Conservation (phyloP, 2,113 vertebrate genomes). For the Xenopus laevis region DNA sequence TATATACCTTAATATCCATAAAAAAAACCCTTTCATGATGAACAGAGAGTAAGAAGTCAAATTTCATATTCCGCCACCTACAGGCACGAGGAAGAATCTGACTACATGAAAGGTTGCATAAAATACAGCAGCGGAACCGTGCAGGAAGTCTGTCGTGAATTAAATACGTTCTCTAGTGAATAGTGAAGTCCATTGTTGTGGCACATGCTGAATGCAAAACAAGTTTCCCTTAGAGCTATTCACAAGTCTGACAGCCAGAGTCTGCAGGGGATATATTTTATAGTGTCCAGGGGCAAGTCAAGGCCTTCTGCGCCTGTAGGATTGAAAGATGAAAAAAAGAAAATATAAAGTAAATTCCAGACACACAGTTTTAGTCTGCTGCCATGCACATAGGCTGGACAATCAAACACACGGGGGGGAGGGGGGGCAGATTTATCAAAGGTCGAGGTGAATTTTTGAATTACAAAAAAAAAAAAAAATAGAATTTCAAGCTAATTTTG, state of each 20-base stretch:
- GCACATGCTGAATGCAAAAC: constrained; percentile 4
- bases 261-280: background rate
- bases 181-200: background rate
- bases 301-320: constrained; percentile 82
- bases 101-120: constrained; percentile 44
- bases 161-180: constrained; percentile 41
- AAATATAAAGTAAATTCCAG: too few relatives aligned
- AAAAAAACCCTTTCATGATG: constrained; percentile 28
- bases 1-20: constrained; percentile 25
- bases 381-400: too few relatives aligned
- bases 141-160: constrained; percentile 22
- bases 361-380: too few relatives aligned
- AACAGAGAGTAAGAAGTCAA: constrained; percentile 18
- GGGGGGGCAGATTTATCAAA: too few relatives aligned
- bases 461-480: too few relatives aligned
- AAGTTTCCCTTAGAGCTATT: background rate
- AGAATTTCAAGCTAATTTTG: too few relatives aligned
- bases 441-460: too few relatives aligned
- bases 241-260: constrained; percentile 5
- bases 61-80: constrained; percentile 37
- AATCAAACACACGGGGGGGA: too few relatives aligned
- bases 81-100: constrained; percentile 25
- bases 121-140: constrained; percentile 44
- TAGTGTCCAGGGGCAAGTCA: constrained; percentile 52
- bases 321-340: constrained; percentile 3